Evolutionary conservation across 2,797 vertebrate species (phyloP), one percentile per base, ranked within the genome.

Genomic region (Tragopan temminckii): DNA sequence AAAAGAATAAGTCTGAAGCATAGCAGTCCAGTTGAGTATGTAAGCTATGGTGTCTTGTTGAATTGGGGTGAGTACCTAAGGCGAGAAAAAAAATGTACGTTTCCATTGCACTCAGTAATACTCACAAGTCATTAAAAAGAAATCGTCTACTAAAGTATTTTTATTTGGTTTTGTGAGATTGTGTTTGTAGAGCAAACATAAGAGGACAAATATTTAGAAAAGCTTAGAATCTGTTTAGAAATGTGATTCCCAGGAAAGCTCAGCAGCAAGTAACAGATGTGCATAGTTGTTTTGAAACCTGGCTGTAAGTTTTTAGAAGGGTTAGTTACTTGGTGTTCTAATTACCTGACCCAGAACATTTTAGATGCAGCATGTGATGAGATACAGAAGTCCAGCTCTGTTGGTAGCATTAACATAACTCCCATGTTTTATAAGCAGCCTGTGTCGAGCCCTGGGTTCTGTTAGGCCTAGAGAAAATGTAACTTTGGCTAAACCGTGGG

Each of bases 1-100:
- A 52, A 23, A 70, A 38, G 82, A 66, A n/a, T 21, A 0, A 75
- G 27, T 58, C 61, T 31, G 57, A 67, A 85, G 52, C 25, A 31
- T 17, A 57, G 27, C 9, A 68, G 0, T 40, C 33, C 23, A 7
- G 4, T 71, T 82, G 33, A 5, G 6, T 72, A 2, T n/a, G 13
- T 33, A 33, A 23, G 14, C 33, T 68, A 6, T 53, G 42, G 43
- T 59, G 27, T 13, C 9, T 63, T 67, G 25, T 19, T 82, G n/a
- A 85, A 52, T 59, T 42, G 6, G 15, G 13, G 58, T 77, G 7
- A 19, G 3, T 70, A 24, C 2, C 38, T 38, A 14, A 46, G 29
- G 25, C 27, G 3, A 15, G 74, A 57, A 55, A 33, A 27, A 80
- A 52, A 15, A 10, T 6, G 4, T 33, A 3, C 24, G 38, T 64